Evolutionary conservation across 2,113 vertebrate species (phyloP).

Genomic region (Neotoma lepida): DNA sequence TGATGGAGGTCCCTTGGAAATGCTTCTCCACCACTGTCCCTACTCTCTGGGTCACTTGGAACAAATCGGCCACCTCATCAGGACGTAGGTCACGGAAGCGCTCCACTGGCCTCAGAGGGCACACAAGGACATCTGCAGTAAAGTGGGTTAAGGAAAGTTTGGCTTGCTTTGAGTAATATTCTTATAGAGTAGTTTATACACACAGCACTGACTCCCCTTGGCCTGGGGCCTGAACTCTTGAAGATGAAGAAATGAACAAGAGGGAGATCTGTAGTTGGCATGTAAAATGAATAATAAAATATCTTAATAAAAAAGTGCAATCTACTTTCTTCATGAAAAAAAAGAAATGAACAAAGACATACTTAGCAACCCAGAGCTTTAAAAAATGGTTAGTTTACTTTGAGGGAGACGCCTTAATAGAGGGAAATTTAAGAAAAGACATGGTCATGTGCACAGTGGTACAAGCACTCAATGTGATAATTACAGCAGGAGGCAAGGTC

Average conservation of each 20-base stretch:
- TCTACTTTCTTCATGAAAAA: too few relatives aligned
- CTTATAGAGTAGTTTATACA: background rate
- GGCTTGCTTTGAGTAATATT: background rate
- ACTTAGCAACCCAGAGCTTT: conserved; percentile 11
- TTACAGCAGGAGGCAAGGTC: background rate
- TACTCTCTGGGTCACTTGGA: conserved; percentile 88
- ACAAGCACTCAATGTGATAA: background rate
- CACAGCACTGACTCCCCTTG: background rate
- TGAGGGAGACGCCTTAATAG: background rate
- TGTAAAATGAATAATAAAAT: too few relatives aligned
- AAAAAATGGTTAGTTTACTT: background rate
- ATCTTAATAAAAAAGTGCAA: too few relatives aligned
- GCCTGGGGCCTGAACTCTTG: background rate
- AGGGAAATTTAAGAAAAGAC: conserved; percentile 8
- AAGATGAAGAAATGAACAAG: conserved; percentile 26
- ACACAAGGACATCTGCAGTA: conserved; percentile 92
- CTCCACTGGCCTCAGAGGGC: conserved; percentile 90
- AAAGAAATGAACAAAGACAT: conserved; percentile 46
- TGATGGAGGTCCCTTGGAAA: conserved; percentile 91
- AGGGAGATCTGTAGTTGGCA: too few relatives aligned
- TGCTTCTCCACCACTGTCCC: conserved; percentile 90
- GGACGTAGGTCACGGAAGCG: conserved; percentile 91
- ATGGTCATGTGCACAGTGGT: background rate
- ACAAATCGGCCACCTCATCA: conserved; percentile 92
- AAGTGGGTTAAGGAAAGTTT: conserved; percentile 83